These are phyloP conservation scores for Ploceus nigricollis DNA, from an alignment of 2,113 vertebrate genomes.

Conservation along the genomic window DNA sequence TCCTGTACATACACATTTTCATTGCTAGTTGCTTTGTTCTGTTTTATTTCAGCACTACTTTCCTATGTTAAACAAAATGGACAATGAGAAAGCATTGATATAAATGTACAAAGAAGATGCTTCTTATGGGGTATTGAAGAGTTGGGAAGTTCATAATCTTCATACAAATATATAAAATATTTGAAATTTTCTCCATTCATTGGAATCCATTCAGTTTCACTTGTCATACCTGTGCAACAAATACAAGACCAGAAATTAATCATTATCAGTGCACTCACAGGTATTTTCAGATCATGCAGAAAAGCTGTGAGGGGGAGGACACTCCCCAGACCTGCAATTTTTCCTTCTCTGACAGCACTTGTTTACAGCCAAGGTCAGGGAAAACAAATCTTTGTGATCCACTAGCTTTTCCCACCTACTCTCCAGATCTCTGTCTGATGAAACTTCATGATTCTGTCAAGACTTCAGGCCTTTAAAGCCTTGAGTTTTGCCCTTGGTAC, in stretches of 20 bases:
- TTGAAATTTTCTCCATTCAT: slow-evolving; percentile 43
- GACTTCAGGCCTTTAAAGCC: not conserved
- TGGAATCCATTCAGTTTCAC: slow-evolving; percentile 24
- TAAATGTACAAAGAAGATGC: slow-evolving; percentile 65
- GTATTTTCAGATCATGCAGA: not conserved
- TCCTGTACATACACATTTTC: not conserved
- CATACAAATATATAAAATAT: slow-evolving; percentile 77
- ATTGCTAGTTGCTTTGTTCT: not conserved
- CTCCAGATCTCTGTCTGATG: not conserved
- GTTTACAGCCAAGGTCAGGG: not conserved
- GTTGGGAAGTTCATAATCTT: slow-evolving; percentile 54
- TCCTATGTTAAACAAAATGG: slow-evolving; percentile 33
- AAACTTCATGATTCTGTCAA: not conserved
- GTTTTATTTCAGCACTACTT: slow-evolving; percentile 36
- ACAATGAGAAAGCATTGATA: slow-evolving; percentile 46
- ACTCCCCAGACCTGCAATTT: not conserved
- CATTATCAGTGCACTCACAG: not conserved
- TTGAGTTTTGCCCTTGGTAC: not conserved
- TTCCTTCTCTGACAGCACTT: not conserved
- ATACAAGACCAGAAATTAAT: slow-evolving; percentile 37
- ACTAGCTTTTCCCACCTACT: not conserved
- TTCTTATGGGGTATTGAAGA: slow-evolving; percentile 15
- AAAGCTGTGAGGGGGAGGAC: not conserved
- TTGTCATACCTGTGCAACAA: slow-evolving; percentile 60
- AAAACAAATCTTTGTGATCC: not conserved